Evolutionary conservation across 92 coral and sea anemone genomes (phyloP).

Genomic region (Galaxea fascicularis): DNA sequence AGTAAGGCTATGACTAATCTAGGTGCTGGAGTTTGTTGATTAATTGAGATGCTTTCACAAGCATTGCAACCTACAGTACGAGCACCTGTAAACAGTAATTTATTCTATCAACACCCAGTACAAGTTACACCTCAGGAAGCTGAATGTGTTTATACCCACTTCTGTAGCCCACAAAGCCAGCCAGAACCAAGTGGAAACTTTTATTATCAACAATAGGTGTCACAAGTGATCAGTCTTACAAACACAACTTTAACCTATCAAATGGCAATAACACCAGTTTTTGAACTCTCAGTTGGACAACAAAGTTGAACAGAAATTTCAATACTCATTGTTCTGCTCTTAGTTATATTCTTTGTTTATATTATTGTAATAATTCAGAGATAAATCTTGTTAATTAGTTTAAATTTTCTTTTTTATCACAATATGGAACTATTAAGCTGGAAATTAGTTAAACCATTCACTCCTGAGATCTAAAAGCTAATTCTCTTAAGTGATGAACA

Average conservation of each 20-base stretch:
- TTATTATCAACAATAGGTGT: conserved; percentile 16
- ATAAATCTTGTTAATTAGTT: too few relatives aligned
- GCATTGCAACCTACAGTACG: conserved; percentile 44
- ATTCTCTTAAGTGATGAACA: neutral
- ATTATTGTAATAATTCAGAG: neutral
- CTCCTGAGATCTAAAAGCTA: neutral
- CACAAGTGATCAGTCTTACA: neutral
- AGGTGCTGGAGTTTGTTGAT: conserved; percentile 63
- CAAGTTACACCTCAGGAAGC: conserved; percentile 32
- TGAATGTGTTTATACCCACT: conserved; percentile 8
- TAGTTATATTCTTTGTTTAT: neutral
- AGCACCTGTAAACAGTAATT: conserved; percentile 52
- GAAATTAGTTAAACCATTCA: neutral
- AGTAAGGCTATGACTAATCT: conserved; percentile 66
- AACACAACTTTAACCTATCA: conserved; percentile 11
- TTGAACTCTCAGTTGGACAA: neutral
- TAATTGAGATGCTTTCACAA: conserved; percentile 69
- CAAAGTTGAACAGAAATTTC: neutral
- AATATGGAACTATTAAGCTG: neutral
- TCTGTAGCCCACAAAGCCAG: conserved; percentile 40
- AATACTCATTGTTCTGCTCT: neutral
- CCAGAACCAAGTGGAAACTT: conserved; percentile 47
- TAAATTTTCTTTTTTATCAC: too few relatives aligned
- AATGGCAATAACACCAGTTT: conserved; percentile 8
- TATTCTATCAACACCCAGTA: conserved; percentile 45